Percentiles rank a stretch among this genome's conserved stretches.
Conservation (phyloP, 2,113 vertebrate species). For the Nesogale talazaci region DNA sequence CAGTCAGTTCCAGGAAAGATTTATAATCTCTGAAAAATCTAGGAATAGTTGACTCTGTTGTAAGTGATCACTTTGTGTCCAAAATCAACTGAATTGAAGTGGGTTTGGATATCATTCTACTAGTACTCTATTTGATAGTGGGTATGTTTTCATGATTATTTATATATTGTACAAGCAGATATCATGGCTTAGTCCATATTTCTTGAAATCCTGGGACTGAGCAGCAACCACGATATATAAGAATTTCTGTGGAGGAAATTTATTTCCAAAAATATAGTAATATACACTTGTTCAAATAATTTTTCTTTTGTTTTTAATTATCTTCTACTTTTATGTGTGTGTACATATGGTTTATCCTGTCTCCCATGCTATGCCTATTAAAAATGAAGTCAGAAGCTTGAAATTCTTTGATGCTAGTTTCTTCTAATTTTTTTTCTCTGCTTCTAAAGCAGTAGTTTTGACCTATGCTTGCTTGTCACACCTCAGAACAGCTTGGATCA, state of each 20-base stretch:
- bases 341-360: no score
- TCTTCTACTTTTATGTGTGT: neutral
- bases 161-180: neutral
- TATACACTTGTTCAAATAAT: conserved; percentile 10
- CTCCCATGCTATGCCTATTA: neutral
- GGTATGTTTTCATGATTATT: neutral
- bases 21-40: no score
- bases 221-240: neutral
- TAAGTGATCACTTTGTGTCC: no score
- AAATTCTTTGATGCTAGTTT: neutral
- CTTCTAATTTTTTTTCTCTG: neutral
- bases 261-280: neutral
- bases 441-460: neutral
- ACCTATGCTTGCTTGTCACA: neutral
- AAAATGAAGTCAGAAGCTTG: conserved; percentile 5
- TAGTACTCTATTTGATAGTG: no score
- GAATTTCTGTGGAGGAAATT: neutral
- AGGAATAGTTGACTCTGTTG: no score
- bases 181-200: neutral
- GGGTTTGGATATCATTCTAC: no score
- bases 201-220: no score
- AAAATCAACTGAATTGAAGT: no score
- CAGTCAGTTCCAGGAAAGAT: no score
- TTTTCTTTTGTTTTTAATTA: neutral
- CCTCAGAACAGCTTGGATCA: neutral